Base-by-base conservation (phyloP, 2,113 vertebrate genomes). In the Columba janthina region DNA sequence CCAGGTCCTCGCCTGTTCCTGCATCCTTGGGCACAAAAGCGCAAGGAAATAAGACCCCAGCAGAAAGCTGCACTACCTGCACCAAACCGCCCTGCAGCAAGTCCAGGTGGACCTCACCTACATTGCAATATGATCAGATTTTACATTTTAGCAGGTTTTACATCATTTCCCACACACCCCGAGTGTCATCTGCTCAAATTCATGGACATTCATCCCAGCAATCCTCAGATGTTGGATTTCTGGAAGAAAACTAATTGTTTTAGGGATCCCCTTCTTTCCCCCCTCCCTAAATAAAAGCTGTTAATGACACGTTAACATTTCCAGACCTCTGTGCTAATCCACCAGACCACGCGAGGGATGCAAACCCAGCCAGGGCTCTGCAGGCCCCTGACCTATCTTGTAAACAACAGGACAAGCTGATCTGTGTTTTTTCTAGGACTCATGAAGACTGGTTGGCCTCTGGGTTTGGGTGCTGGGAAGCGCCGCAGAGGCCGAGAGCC, bases 111-210 rank as follows among this genome's bases (percentile, higher is more conserved):
- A 56, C 29, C 29, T 46, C 32, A 16, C 7, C 5, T 12, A 17
- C 42, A 51, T 17, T 5, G 15, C 1, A 4, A 10, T 1, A 6
- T 8, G 1, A 25, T 25, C 36, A 40, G 40, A 40, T 40, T 40
- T 40, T 14, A 40, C 40, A 40, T 40, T 40, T 40, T 14, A 40
- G 12, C 3, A 2, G 3, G 12, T 9, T 74, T 69, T 34, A 2
- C 2, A 22, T 11, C 3, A 6, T 20, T 76, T 34, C 42, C 11
- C 15, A 5, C 2, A 7, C 21, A 2, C 60, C 3, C 13, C 3
- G 16, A 76, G 15, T 7, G 12, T 29, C 26, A 29, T 8, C 56
- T 29, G 17, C 60, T 26, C 38, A 44, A 11, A 71, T n/a, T 9
- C 14, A 40, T 12, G 10, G 17, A 15, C 5, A 26, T 54, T 26